These are phyloP conservation scores for Scaptomyza cyrtandrae DNA, from an alignment of 2,888 invertebrate genomes.

Conservation along the genomic window DNA sequence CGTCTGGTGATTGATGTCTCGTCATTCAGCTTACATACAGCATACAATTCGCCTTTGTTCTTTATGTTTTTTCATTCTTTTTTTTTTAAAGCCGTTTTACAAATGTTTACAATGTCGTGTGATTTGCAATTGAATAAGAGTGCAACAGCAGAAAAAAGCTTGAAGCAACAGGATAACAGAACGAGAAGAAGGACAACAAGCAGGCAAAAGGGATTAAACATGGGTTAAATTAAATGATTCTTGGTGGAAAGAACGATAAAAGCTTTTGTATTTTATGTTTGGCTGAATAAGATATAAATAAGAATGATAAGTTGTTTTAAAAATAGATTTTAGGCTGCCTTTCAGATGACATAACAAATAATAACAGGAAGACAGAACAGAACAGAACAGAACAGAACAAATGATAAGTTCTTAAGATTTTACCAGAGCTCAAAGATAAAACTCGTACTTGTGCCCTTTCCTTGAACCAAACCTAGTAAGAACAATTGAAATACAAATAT, in stretches of 20 bases:
- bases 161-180: conserved; percentile 24
- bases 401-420: no score
- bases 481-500: not conserved
- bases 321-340: no score
- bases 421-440: no score
- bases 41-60: conserved; percentile 27
- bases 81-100: conserved; percentile 74
- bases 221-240: conserved; percentile 40
- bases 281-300: conserved; percentile 1
- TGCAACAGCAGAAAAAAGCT: conserved; percentile 32
- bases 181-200: not conserved
- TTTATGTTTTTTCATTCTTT: conserved; percentile 14
- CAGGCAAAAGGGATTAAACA: not conserved
- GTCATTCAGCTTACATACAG: conserved; percentile 65
- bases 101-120: conserved; percentile 79
- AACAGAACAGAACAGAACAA: no score
- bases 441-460: no score
- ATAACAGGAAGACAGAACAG: no score
- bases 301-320: not conserved
- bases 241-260: conserved; percentile 23
- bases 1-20: conserved; percentile 72
- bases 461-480: not conserved
- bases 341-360: not conserved
- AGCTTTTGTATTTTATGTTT: conserved; percentile 12
- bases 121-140: conserved; percentile 77